Conservation (phyloP, 2,113 vertebrate genomes). For the Alligator mississippiensis region DNA sequence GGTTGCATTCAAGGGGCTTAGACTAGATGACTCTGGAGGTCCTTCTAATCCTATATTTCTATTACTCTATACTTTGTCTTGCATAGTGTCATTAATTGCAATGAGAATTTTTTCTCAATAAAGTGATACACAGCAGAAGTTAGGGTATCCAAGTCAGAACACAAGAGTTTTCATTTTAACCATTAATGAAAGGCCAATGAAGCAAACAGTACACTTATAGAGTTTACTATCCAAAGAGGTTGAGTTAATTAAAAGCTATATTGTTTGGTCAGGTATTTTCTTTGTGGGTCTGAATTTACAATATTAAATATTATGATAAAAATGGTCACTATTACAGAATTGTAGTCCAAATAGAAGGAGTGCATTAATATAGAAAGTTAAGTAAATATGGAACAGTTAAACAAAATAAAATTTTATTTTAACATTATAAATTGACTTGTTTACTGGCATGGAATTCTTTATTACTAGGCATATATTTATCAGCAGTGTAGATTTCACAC, state of each 20-base stretch:
- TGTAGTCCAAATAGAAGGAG: background rate
- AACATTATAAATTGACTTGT: background rate
- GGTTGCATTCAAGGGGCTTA: too few relatives aligned
- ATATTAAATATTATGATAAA: background rate
- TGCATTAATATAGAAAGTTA: background rate
- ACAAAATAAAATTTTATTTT: background rate
- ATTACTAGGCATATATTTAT: background rate
- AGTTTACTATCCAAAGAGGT: background rate
- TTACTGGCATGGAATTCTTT: background rate
- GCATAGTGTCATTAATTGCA: background rate
- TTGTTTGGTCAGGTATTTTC: background rate
- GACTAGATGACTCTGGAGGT: too few relatives aligned
- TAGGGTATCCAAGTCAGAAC: background rate
- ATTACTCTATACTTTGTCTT: background rate
- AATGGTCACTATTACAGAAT: background rate
- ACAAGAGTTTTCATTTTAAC: background rate
- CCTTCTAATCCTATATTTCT: too few relatives aligned
- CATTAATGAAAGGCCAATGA: background rate
- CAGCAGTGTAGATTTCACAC: background rate
- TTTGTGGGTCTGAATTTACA: background rate
- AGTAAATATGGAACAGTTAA: background rate
- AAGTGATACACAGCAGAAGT: background rate
- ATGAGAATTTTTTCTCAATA: background rate
- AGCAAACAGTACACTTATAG: background rate
- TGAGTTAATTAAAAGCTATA: background rate